These are phyloP conservation scores for Stichodactyla helianthus DNA, from an alignment of 64 coral and sea anemone genomes.

Conservation along the genomic window DNA sequence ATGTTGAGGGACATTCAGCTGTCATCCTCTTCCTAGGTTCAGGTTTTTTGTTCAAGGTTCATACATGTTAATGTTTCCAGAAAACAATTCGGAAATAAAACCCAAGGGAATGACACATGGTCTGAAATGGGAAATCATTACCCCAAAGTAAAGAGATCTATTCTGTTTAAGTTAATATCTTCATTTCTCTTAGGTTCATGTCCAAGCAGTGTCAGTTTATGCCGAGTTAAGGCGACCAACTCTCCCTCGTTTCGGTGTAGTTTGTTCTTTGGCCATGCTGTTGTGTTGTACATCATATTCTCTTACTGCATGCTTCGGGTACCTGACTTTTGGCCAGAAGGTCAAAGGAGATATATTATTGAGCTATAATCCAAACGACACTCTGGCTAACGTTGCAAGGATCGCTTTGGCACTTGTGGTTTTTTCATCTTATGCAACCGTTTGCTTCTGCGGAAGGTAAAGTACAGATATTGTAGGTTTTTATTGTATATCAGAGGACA, in stretches of 20 bases:
- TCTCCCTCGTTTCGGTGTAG: conserved; percentile 67
- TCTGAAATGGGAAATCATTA: no score
- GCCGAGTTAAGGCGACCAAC: conserved; percentile 66
- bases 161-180: no score
- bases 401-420: conserved; percentile 56
- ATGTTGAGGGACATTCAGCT: no score
- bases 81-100: no score
- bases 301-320: conserved; percentile 77
- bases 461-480: no score
- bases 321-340: conserved; percentile 60
- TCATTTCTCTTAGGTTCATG: conserved; percentile 51
- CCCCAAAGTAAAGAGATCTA: no score
- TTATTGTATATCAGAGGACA: no score
- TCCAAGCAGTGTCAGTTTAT: conserved; percentile 72
- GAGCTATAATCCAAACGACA: conserved; percentile 51
- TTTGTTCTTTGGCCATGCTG: conserved; percentile 59
- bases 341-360: conserved; percentile 63
- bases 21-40: no score
- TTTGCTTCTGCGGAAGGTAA: conserved; percentile 73
- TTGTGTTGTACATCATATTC: conserved; percentile 66
- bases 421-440: conserved; percentile 61
- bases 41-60: no score
- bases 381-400: conserved; percentile 61
- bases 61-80: no score
- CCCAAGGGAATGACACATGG: no score